Base-by-base conservation (phyloP, 2,888 invertebrate species). In the Iphiclides podalirius region DNA sequence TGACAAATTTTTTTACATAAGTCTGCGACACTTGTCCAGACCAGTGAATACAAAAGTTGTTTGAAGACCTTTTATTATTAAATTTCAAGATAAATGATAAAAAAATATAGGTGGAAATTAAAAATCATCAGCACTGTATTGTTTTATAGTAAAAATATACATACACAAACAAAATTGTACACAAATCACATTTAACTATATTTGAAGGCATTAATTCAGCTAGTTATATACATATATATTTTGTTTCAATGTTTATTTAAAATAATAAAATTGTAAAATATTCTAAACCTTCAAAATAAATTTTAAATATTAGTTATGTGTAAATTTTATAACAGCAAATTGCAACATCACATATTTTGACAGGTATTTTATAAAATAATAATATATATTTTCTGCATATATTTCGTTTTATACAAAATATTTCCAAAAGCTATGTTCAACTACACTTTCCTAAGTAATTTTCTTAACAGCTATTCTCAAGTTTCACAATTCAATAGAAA, bases 81-180 rank as follows among this genome's bases (percentile, higher is more conserved):
- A n/a, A n/a, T n/a, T n/a, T n/a, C n/a, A n/a, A n/a, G n/a, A n/a
- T n/a, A n/a, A n/a, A n/a, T n/a, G n/a, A n/a, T n/a, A n/a, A n/a
- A n/a, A n/a, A n/a, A 20, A 20, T 33, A 15, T 35, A 16, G 45
- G 45, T 37, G 47, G 48, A 75, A 86, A 84, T 79, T 60, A 85
- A 86, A 87, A 70, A 70, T 55, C 71, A 63, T 63, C 59, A 66
- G 78, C 75, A 84, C 85, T 85, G 86, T 84, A 85, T 87, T 79
- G 76, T 86, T 88, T 88, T 87, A 87, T 87, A 86, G 78, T 83
- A 86, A 85, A 83, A 88, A 86, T 82, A 86, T 86, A 86, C 83
- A 87, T 79, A 82, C 76, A 81, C 74, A 77, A 73, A 75, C 78
- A 79, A 82, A 83, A 82, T 77, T 79, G 77, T 84, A 85, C 83